These are phyloP conservation scores for Cephus pulcher DNA, from an alignment of 2,888 invertebrate species.

Conservation along the genomic window DNA sequence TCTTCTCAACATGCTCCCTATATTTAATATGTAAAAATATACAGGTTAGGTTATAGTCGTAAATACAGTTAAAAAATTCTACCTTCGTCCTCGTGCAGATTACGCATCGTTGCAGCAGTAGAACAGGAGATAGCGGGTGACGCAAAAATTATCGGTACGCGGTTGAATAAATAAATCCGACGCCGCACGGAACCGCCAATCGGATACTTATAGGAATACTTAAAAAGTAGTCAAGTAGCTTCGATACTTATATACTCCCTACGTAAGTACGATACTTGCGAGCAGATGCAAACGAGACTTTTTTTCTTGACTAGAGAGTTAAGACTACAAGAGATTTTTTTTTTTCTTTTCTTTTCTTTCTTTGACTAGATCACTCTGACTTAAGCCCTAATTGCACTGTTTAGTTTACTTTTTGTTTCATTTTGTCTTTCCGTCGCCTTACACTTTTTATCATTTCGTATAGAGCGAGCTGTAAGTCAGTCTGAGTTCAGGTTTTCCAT, in stretches of 20 bases:
- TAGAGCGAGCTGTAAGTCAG: constrained; percentile 37
- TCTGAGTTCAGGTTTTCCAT: constrained; percentile 24
- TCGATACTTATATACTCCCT: constrained; percentile 7
- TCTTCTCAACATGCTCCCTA: constrained; percentile 21
- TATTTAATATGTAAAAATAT: constrained; percentile 60
- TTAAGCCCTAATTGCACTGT: constrained; percentile 36
- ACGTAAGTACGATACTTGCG: constrained; percentile 11
- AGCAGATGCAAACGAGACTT: constrained; percentile 20
- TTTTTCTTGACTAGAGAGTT: constrained; percentile 22
- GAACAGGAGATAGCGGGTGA: too few species aligned
- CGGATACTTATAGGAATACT: constrained; percentile 3
- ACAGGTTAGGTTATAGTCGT: constrained; percentile 61
- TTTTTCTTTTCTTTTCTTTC: not conserved
- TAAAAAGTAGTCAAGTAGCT: not conserved
- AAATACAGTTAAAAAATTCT: constrained; percentile 55
- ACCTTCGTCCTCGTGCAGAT: constrained; percentile 18
- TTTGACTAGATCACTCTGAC: constrained; percentile 36
- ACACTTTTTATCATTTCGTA: not conserved
- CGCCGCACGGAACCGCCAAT: not conserved
- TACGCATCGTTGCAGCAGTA: not conserved
- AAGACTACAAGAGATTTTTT: constrained; percentile 23
- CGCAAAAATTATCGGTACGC: too few species aligned
- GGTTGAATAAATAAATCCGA: too few species aligned
- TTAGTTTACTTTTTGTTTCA: constrained; percentile 10
- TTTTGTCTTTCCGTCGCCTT: not conserved